Conservation (phyloP, 2,113 vertebrate species). For the Sigmodon hispidus region DNA sequence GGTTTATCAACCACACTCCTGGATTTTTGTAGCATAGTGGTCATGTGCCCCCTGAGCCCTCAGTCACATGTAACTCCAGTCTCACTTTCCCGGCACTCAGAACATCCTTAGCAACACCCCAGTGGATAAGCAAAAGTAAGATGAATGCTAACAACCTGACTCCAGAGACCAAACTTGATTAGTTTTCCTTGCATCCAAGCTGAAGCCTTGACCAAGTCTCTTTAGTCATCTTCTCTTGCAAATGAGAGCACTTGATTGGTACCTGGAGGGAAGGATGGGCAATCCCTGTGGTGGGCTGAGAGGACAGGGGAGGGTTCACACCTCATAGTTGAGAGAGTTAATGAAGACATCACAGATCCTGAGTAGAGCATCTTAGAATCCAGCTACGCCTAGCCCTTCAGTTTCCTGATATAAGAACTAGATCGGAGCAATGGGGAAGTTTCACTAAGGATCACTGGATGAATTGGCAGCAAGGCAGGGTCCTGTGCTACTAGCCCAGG, state of each 20-base stretch:
- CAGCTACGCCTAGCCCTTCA: neutral
- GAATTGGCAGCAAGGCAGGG: neutral
- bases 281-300: neutral
- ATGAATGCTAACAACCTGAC: neutral
- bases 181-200: neutral
- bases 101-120: neutral
- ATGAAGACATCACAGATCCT: neutral
- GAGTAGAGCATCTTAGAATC: neutral
- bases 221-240: neutral
- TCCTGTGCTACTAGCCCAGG: neutral
- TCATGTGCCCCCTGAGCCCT: neutral
- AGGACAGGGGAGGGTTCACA: neutral
- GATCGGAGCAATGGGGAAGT: neutral
- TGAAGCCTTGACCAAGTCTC: neutral
- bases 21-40: neutral
- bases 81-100: neutral
- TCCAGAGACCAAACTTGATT: neutral
- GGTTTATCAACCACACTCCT: neutral
- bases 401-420: neutral
- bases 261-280: neutral
- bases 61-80: too few relatives aligned
- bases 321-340: neutral
- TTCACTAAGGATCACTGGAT: neutral
- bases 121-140: neutral
- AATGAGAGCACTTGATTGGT: neutral